phyloP scores from a whole-genome alignment of 2,113 vertebrate genomes.

The Muscicapa adusta region DNA sequence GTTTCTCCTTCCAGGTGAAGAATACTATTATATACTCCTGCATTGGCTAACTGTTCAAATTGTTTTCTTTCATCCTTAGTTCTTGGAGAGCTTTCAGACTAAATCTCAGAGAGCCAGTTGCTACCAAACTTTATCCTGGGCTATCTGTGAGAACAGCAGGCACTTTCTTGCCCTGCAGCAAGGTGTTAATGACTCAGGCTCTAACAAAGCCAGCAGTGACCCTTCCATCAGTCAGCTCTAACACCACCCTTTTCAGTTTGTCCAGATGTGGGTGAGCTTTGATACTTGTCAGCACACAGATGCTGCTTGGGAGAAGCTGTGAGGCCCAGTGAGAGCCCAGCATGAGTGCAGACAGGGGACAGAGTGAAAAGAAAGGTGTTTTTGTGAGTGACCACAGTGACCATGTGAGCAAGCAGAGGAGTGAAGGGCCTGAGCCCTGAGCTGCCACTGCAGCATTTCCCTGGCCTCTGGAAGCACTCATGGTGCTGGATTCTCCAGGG shows the following conservation, averaged over 20 bases:
- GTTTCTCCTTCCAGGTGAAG: neutral
- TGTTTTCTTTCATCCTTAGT: neutral
- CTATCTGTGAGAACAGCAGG: neutral
- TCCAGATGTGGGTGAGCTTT: neutral
- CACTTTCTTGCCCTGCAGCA: neutral
- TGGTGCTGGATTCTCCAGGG: neutral
- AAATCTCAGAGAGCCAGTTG: neutral
- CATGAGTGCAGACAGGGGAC: neutral
- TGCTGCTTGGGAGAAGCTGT: neutral
- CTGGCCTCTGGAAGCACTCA: neutral
- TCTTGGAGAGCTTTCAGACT: neutral
- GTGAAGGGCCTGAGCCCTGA: neutral
- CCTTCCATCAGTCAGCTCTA: neutral
- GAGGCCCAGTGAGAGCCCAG: neutral
- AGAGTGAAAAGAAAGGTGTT: neutral
- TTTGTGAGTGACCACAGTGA: rapidly evolving
- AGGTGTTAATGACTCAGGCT: neutral
- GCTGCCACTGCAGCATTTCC: neutral
- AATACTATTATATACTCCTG: neutral
- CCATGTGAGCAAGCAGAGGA: neutral
- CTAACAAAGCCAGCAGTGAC: neutral
- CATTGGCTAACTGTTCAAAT: neutral
- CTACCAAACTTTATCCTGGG: neutral
- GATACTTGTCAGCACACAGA: neutral
- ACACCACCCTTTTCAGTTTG: neutral